Evolutionary conservation across 2,797 vertebrate species (phyloP), one percentile per base, ranked within the genome.

Genomic region (Crax fasciolata): DNA sequence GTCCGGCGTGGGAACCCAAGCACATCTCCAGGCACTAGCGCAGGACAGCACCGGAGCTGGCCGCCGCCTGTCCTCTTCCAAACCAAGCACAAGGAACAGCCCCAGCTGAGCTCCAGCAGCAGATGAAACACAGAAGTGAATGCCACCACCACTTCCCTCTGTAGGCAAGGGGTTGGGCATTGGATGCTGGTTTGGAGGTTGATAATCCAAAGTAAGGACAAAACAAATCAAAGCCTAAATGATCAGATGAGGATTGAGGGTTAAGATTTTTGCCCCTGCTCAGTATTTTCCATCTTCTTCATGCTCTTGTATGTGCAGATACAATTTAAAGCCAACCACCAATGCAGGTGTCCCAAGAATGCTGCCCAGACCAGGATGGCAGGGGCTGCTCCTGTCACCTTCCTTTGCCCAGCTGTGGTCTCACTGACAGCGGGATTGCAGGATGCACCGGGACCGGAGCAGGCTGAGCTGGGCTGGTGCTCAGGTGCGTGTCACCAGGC

Each of bases 251-350:
- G 54, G 35, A 63, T 58, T 5, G n/a, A 58, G 67, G 51, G 51
- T 51, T 35, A 39, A 41, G 44, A 87, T 84, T 95, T 91, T 77
- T 61, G 11, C 35, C 32, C n/a, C 27, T 61, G 38, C 14, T 86
- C 54, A 92, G 55, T 90, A 58, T 80, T 95, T 97, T 93, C 83
- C 61, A 87, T 62, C 72, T 89, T 84, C 92, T 77, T 79, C 4
- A 2, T 59, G 72, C 46, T 88, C 73, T 95, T 87, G 57, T 20
- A 65, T n/a, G 55, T 28, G 84, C 35, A 41, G n/a, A 11, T 71
- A 61, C n/a, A 67, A 46, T 0, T 1, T 9, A 96, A 91, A 94
- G 75, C 77, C 89, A 27, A 30, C 75, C 83, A 84, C 44, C 71
- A 76, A 30, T 2, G 6, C 38, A 91, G 35, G 39, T 75, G 18